phyloP scores from a whole-genome alignment of 2,888 invertebrate genomes.

The Perizoma affinitatum region DNA sequence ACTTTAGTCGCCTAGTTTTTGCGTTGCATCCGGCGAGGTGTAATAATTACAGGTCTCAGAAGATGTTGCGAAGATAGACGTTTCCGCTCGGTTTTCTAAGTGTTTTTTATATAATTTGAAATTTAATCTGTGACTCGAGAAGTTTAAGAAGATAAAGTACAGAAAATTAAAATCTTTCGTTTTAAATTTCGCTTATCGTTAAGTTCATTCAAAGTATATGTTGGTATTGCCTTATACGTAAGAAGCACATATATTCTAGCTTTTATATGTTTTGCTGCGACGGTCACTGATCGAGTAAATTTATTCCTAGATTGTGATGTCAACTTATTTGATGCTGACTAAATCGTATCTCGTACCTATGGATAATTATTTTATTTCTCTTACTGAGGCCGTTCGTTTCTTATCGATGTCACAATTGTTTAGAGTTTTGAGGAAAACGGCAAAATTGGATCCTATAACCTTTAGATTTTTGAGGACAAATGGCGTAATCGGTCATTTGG shows the following conservation, averaged over 20 bases:
- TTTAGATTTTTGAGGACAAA: background rate
- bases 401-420: too few species aligned
- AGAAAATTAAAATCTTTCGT: too few species aligned
- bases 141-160: background rate
- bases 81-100: conserved; percentile 59
- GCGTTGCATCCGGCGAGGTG: conserved; percentile 64
- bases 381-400: too few species aligned
- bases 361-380: conserved; percentile 25
- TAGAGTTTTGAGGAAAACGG: too few species aligned
- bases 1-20: conserved; percentile 57
- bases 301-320: conserved; percentile 20
- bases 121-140: conserved; percentile 12
- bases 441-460: too few species aligned
- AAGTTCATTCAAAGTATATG: too few species aligned
- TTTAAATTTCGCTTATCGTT: background rate
- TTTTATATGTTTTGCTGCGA: conserved; percentile 24
- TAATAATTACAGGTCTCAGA: conserved; percentile 60
- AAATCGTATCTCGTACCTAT: conserved; percentile 10
- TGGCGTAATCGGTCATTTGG: too few species aligned
- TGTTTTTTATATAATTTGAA: conserved; percentile 28
- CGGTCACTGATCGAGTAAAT: conserved; percentile 38
- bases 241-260: background rate
- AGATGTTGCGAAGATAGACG: conserved; percentile 53
- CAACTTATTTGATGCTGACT: conserved; percentile 12
- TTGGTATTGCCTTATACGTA: too few species aligned